Conservation (phyloP, 2,113 vertebrate genomes). For the Muntiacus muntjak region DNA sequence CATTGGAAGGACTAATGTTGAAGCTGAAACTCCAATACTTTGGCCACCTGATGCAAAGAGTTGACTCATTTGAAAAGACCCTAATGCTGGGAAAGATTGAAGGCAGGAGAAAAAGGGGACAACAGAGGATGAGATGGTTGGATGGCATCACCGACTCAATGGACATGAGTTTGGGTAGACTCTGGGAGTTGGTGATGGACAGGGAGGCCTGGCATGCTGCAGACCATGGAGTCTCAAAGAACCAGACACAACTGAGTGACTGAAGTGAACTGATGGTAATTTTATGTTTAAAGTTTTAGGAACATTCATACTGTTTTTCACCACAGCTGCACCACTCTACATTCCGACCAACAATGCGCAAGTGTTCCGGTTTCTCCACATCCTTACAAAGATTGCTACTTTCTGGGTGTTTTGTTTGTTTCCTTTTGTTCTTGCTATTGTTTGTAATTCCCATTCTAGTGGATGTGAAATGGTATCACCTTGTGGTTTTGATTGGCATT, state of each 20-base stretch:
- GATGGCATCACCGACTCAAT: neutral
- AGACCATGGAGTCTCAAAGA: neutral
- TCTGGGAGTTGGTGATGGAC: neutral
- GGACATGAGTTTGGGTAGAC: neutral
- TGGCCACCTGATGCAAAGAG: neutral
- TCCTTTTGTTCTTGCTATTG: neutral
- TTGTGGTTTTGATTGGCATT: neutral
- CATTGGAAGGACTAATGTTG: neutral
- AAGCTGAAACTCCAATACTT: neutral
- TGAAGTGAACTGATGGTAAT: neutral
- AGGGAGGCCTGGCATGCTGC: neutral
- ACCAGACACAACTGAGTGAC: neutral
- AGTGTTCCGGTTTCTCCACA: neutral
- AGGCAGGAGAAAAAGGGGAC: neutral
- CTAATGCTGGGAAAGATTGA: neutral
- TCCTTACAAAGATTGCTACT: neutral
- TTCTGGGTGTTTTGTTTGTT: neutral
- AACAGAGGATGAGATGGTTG: neutral
- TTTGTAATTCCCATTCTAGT: neutral
- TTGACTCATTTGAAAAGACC: neutral
- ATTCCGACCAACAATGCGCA: neutral
- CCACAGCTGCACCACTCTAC: neutral
- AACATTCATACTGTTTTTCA: neutral
- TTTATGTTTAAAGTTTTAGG: neutral
- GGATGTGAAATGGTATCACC: neutral